These are phyloP conservation scores for Pelobates fuscus DNA, from an alignment of 2,113 vertebrate species.

Conservation along the genomic window DNA sequence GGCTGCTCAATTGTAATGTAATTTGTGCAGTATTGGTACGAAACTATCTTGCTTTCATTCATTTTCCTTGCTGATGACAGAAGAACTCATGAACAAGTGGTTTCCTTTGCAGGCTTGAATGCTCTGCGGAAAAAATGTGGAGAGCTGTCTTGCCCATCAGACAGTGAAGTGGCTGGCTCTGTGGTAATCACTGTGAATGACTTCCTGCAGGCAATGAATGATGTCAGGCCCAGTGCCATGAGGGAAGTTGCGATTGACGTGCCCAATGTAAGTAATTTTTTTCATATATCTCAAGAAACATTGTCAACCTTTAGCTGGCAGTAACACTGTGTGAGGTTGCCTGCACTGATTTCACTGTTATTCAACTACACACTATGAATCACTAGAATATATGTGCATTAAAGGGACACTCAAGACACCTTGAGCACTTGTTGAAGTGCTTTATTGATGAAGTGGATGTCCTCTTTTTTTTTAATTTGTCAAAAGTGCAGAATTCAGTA, in stretches of 20 bases:
- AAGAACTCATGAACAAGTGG: not conserved
- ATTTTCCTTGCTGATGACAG: conserved; percentile 10
- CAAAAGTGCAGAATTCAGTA: too few relatives aligned
- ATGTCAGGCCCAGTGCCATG: conserved; percentile 95
- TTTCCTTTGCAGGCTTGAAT: conserved; percentile 72
- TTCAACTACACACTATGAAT: too few relatives aligned
- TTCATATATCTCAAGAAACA: conserved; percentile 53
- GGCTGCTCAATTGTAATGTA: not conserved
- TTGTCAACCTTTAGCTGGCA: not conserved
- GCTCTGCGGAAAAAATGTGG: conserved; percentile 77
- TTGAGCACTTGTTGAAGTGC: too few relatives aligned
- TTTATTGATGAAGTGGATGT: too few relatives aligned
- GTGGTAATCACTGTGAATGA: conserved; percentile 81
- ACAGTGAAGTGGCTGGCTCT: conserved; percentile 71
- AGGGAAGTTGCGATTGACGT: conserved; percentile 94
- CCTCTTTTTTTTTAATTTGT: too few relatives aligned
- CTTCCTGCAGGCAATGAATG: conserved; percentile 85
- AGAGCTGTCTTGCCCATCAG: conserved; percentile 63
- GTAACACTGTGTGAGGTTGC: not conserved
- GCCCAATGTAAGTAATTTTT: conserved; percentile 82
- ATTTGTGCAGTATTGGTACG: not conserved
- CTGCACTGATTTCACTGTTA: too few relatives aligned
- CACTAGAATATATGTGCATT: too few relatives aligned
- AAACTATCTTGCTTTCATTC: conserved; percentile 19
- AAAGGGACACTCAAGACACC: too few relatives aligned